phyloP scores from a whole-genome alignment of 2,888 invertebrate species.

The Candidula unifasciata region DNA sequence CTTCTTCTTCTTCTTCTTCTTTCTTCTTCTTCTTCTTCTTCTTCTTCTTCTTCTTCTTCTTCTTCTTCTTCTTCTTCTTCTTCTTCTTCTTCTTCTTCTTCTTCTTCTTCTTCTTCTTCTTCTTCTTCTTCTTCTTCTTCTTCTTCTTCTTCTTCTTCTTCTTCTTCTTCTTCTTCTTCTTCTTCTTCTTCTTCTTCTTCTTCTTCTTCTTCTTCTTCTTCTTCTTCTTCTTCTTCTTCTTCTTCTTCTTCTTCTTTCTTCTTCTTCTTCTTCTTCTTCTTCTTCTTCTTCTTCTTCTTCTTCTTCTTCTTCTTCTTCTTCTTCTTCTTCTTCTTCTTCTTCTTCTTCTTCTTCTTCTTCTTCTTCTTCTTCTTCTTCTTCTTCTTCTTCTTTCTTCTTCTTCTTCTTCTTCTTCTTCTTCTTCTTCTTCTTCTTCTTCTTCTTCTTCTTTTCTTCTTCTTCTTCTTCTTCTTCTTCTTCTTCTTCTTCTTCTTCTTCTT shows the following conservation, averaged over 20 bases:
- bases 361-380: conserved; percentile 25
- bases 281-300: conserved; percentile 27
- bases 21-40: too few relatives aligned
- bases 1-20: too few relatives aligned
- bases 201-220: conserved; percentile 28
- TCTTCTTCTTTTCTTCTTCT: too few relatives aligned
- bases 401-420: conserved; percentile 18
- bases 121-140: conserved; percentile 15
- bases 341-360: conserved; percentile 2
- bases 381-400: conserved; percentile 21
- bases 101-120: neutral
- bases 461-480: neutral
- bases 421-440: neutral
- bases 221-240: neutral
- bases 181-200: conserved; percentile 6
- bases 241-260: conserved; percentile 17
- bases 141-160: conserved; percentile 22
- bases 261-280: conserved; percentile 10
- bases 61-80: too few relatives aligned
- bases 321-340: neutral
- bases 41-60: too few relatives aligned
- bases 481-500: conserved; percentile 1
- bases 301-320: neutral
- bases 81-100: conserved; percentile 7
- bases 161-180: conserved; percentile 37